A percentile compares a stretch with the other conserved stretches of the same genome.
Conservation (phyloP, 2,888 invertebrate species). For the Amphipoea lucens region DNA sequence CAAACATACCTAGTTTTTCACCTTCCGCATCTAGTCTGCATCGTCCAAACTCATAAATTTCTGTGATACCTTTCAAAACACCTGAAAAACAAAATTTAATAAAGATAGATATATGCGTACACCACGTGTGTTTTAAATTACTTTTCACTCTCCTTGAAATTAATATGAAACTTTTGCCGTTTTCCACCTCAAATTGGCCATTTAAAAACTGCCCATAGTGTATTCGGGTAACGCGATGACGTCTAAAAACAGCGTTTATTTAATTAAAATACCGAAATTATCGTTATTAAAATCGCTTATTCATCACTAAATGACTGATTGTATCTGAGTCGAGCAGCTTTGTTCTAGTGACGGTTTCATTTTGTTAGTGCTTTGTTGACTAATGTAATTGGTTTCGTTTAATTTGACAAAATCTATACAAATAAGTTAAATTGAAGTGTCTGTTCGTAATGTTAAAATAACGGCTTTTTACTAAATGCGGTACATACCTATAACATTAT, state of each 20-base stretch:
- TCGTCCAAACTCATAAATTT: not conserved
- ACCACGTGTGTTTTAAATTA: slow-evolving; percentile 23
- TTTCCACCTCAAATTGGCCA: slow-evolving; percentile 36
- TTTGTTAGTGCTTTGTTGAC: slow-evolving; percentile 45
- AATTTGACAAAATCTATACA: slow-evolving; percentile 15
- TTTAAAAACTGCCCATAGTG: slow-evolving; percentile 48
- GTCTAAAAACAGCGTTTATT: slow-evolving; percentile 62
- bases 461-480: too few relatives aligned
- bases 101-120: slow-evolving; percentile 9
- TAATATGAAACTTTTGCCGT: slow-evolving; percentile 24
- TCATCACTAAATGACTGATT: slow-evolving; percentile 66
- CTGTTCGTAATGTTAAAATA: too few relatives aligned
- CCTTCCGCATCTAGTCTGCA: too few relatives aligned
- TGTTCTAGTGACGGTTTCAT: slow-evolving; percentile 51
- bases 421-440: too few relatives aligned
- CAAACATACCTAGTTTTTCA: not conserved
- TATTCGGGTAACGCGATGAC: slow-evolving; percentile 46
- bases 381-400: slow-evolving; percentile 23
- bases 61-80: not conserved
- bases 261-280: slow-evolving; percentile 64
- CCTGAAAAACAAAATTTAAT: not conserved
- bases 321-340: slow-evolving; percentile 57
- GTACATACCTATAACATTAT: too few relatives aligned
- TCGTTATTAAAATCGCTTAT: slow-evolving; percentile 60
- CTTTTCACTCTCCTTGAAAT: slow-evolving; percentile 19